These are phyloP conservation scores for Cantharis lateralis DNA, from an alignment of 2,888 invertebrate genomes.

Conservation along the genomic window DNA sequence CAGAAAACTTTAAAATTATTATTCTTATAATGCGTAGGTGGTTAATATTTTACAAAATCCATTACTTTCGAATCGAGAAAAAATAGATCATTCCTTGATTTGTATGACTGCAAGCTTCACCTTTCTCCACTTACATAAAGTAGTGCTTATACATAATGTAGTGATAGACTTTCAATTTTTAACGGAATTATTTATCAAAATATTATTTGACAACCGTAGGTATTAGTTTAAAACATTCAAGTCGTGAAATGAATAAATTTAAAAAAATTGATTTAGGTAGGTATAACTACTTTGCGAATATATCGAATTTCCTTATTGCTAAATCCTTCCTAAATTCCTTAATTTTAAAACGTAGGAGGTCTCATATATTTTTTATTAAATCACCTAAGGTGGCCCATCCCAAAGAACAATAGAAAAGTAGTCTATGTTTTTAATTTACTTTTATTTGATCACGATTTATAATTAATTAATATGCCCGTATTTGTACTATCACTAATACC, in stretches of 20 bases:
- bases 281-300: background rate
- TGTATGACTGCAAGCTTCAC: background rate
- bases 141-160: background rate
- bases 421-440: background rate
- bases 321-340: too few species aligned
- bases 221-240: background rate
- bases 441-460: conserved; percentile 1
- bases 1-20: background rate
- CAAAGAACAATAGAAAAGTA: background rate
- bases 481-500: background rate
- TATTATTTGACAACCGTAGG: background rate
- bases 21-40: background rate
- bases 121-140: background rate
- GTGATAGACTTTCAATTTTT: background rate
- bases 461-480: background rate
- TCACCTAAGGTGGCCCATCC: background rate
- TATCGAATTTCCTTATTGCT: background rate
- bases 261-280: background rate
- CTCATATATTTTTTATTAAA: background rate
- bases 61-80: background rate
- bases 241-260: background rate
- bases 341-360: background rate
- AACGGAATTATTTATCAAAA: background rate
- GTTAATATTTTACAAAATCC: background rate
- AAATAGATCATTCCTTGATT: conserved; percentile 1